These are phyloP conservation scores for Salminus brasiliensis DNA, from an alignment of 2,113 vertebrate genomes.

Conservation along the genomic window DNA sequence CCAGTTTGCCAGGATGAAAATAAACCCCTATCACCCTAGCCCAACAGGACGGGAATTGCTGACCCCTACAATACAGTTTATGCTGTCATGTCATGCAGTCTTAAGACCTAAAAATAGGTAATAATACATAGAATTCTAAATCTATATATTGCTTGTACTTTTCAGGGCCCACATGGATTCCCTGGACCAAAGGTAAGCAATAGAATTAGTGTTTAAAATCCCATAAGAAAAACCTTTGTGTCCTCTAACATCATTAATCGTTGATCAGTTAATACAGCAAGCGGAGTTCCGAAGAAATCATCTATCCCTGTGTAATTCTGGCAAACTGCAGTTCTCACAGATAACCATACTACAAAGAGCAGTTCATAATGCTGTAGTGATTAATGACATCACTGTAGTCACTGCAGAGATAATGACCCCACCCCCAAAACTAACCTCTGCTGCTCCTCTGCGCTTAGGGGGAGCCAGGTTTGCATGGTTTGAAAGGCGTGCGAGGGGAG, in stretches of 20 bases:
- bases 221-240: background rate
- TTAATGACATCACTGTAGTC: background rate
- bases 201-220: constrained; percentile 12
- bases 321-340: background rate
- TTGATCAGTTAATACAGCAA: background rate
- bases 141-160: constrained; percentile 50
- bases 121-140: background rate
- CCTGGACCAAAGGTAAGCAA: constrained; percentile 92
- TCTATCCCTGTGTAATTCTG: background rate
- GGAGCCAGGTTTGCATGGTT: constrained; percentile 93
- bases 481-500: constrained; percentile 96
- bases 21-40: too few relatives aligned
- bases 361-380: background rate
- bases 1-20: too few relatives aligned
- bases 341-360: background rate
- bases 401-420: background rate
- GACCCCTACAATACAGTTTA: background rate
- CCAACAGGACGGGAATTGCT: background rate
- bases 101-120: background rate
- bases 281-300: background rate
- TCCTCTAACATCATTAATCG: background rate
- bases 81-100: background rate
- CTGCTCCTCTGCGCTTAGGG: constrained; percentile 83
- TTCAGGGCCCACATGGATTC: constrained; percentile 95
- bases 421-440: constrained; percentile 55